phyloP scores from a whole-genome alignment of 2,888 invertebrate species.

The Biston stratarius region DNA sequence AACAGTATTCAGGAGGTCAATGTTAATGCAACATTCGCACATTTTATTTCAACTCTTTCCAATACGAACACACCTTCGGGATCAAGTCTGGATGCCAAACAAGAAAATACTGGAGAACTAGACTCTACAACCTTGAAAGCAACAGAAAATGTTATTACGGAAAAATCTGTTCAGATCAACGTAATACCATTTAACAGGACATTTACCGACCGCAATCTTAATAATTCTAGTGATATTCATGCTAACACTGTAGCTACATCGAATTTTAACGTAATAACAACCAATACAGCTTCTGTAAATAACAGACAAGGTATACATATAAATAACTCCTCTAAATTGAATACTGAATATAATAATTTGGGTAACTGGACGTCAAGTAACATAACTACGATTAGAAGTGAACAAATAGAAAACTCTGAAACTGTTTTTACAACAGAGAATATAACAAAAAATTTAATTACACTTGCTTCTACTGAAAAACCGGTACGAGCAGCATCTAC shows the following conservation, averaged over 20 bases:
- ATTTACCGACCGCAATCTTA: not conserved
- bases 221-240: not conserved
- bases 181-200: not conserved
- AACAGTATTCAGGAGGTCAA: too few species aligned
- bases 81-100: too few species aligned
- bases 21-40: too few species aligned
- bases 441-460: not conserved
- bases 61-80: too few species aligned
- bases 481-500: not conserved
- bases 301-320: not conserved
- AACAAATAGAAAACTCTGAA: not conserved
- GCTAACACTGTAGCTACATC: not conserved
- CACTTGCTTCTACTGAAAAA: not conserved
- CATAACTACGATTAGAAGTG: not conserved
- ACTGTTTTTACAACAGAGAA: not conserved
- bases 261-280: not conserved
- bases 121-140: not conserved
- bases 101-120: not conserved
- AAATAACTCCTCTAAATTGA: conserved; percentile 1
- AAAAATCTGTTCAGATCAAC: not conserved
- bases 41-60: too few species aligned
- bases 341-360: not conserved
- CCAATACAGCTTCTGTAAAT: not conserved
- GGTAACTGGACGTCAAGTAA: not conserved
- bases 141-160: conserved; percentile 7